A percentile compares a stretch with the other conserved stretches of the same genome.
Conservation (phyloP, 1,140 invertebrate species). For the Drosophila chauvacae region DNA sequence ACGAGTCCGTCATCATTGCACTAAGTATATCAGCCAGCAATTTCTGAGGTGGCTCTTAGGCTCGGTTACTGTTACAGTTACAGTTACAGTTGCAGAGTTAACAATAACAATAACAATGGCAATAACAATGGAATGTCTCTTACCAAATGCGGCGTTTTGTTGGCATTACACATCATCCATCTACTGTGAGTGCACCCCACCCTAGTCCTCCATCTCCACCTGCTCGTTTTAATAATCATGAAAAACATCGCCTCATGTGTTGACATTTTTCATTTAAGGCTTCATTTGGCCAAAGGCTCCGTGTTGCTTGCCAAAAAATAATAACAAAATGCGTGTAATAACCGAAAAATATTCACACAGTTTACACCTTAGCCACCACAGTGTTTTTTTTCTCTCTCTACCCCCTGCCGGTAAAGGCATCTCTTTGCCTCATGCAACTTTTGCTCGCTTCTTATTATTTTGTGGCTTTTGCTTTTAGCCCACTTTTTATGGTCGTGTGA, state of each 20-base stretch:
- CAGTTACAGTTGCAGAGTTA: slow-evolving; percentile 33
- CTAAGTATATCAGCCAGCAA: slow-evolving; percentile 39
- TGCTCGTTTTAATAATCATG: slow-evolving; percentile 72
- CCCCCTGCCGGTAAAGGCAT: slow-evolving; percentile 21
- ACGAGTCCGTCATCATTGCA: slow-evolving; percentile 48
- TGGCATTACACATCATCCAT: slow-evolving; percentile 71
- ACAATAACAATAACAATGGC: slow-evolving; percentile 30
- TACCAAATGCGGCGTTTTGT: slow-evolving; percentile 74
- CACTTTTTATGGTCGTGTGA: slow-evolving; percentile 57
- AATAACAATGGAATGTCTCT: slow-evolving; percentile 66
- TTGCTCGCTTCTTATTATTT: slow-evolving; percentile 38
- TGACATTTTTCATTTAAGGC: slow-evolving; percentile 72
- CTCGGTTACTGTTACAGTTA: slow-evolving; percentile 48
- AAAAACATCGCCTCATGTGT: slow-evolving; percentile 64
- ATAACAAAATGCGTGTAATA: slow-evolving; percentile 74
- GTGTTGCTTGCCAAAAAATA: slow-evolving; percentile 68
- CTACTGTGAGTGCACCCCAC: slow-evolving; percentile 34
- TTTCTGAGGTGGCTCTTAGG: slow-evolving; percentile 37
- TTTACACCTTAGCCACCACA: slow-evolving; percentile 53
- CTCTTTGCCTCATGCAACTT: slow-evolving; percentile 32
- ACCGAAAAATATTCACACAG: slow-evolving; percentile 78
- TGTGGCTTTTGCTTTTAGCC: slow-evolving; percentile 72
- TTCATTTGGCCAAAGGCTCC: slow-evolving; percentile 68
- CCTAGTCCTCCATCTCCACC: slow-evolving; percentile 17
- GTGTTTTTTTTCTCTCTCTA: neutral